Base-by-base conservation (phyloP, 2,797 vertebrate genomes). In the Sebastes melanostomus region DNA sequence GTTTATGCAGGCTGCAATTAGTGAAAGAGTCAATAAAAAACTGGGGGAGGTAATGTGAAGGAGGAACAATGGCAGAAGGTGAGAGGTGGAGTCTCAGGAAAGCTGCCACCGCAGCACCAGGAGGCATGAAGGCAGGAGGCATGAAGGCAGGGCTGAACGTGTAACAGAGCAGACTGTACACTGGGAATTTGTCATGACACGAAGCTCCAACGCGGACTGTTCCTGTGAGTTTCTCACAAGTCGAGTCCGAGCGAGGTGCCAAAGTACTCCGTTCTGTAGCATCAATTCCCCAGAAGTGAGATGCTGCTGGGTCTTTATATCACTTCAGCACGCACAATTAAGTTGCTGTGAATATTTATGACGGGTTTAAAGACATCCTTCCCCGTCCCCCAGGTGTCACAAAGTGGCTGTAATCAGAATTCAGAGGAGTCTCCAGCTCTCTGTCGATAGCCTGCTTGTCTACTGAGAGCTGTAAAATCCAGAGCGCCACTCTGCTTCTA, bases 1-100 rank as follows among this genome's bases (percentile, higher is more conserved):
- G 93, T 95, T 95, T 94, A 93, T 92, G 93, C 82, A 86, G 87
- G 88, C 93, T 93, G 93, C 95, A 97, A 97, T 97, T 97, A 97
- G 94, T 89, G 81, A 91, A 86, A 89, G 89, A 92, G 96, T 97
- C 96, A 96, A 97, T 97, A 96, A 94, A 91, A 88, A 95, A 92
- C 94, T 92, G 93, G 93, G 91, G 95, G 94, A 94, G 94, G 93
- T 30, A 88, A 90, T 27, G 80, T 93, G 92, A 89, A 84, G 91
- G 90, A 85, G 93, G 93, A 88, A 81, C 78, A 92, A 86, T 80
- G 79, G 83, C 66, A 84, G 87, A 83, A 87, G 86, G 85, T 81
- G 80, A 83, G 81, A 70, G 82, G 90, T 78, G 89, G 78, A 67
- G 83, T 77, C 72, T 30, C 62, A 65, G 59, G 72, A 80, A 86